Evolutionary conservation across 1,140 invertebrate genomes (phyloP).

Genomic region (Drosophila biarmipes): DNA sequence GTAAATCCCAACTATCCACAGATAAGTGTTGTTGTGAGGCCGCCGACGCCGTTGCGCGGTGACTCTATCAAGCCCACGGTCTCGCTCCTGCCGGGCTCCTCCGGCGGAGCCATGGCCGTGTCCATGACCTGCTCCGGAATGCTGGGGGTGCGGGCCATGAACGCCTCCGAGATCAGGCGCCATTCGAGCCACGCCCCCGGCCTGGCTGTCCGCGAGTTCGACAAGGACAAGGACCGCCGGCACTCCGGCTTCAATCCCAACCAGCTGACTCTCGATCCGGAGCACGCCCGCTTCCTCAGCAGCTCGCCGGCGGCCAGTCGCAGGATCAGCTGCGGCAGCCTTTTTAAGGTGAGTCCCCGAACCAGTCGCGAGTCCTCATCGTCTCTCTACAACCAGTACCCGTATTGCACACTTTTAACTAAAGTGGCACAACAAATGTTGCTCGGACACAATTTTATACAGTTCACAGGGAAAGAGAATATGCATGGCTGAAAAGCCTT

Average conservation of each 20-base stretch:
- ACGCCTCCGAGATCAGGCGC: constrained; percentile 71
- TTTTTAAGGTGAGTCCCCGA: constrained; percentile 87
- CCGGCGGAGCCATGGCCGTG: constrained; percentile 47
- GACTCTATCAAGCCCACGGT: constrained; percentile 67
- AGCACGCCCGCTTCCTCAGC: constrained; percentile 87
- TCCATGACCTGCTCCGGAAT: constrained; percentile 52
- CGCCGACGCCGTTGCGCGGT: constrained; percentile 87
- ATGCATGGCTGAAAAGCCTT: too few species aligned
- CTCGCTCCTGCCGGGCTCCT: constrained; percentile 31
- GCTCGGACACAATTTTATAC: too few species aligned
- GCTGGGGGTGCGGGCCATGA: constrained; percentile 61
- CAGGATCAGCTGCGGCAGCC: constrained; percentile 91
- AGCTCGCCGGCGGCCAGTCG: constrained; percentile 90
- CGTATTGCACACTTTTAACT: constrained; percentile 1
- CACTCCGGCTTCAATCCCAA: constrained; percentile 87
- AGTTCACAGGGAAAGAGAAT: too few species aligned
- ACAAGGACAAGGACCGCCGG: constrained; percentile 84
- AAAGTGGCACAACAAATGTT: constrained; percentile 23
- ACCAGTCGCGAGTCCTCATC: background rate
- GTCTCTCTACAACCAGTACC: constrained; percentile 8
- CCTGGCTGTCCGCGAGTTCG: constrained; percentile 79
- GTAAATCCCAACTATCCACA: constrained; percentile 85
- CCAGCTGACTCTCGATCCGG: constrained; percentile 86
- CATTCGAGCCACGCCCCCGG: constrained; percentile 83
- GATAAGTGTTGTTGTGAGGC: constrained; percentile 89